Evolutionary conservation across 2,113 vertebrate species (phyloP), one percentile per base, ranked within the genome.

Genomic region (Semnornis frantzii): DNA sequence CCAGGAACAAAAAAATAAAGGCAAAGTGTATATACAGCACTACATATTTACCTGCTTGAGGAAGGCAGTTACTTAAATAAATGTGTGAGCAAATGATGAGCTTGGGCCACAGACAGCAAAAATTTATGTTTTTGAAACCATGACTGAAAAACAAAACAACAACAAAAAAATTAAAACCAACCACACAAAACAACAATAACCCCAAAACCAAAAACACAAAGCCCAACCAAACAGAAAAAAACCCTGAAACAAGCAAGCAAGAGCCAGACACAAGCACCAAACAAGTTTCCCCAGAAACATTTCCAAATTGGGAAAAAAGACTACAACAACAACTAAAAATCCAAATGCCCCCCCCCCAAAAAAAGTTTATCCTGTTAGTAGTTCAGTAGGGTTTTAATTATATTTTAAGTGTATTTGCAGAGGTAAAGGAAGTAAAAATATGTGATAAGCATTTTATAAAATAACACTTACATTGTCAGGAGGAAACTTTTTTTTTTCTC

Each of bases 31-130:
- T 44, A 62, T 65, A 57, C 50, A 89, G 34, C 39, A 64, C 8
- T 55, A 0, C 37, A 68, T 83, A 59, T 72, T 60, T 84, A 65
- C n/a, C 27, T 58, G 54, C 48, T 81, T 91, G 73, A 83, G 33
- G 21, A 91, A 91, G 85, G 58, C 82, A 80, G 27, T 77, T 87
- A 52, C 44, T 79, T 92, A 86, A 83, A 30, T 80, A 86, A 77
- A 34, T 77, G 57, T 89, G 44, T 33, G 65, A 30, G 13, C 17
- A 81, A 77, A 91, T 66, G 39, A 57, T 83, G 60, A 91, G 60
- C 34, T 14, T 74, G 85, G 15, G 16, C 50, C 33, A 16, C 65
- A 65, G 87, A 30, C 11, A 39, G 37, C n/a, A 73, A 44, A 70
- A 65, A 33, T 91, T 87, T 85, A 33, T 71, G 17, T 31, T 91